Evolutionary conservation across 2,113 vertebrate genomes (phyloP).

Genomic region (Abramis brama): DNA sequence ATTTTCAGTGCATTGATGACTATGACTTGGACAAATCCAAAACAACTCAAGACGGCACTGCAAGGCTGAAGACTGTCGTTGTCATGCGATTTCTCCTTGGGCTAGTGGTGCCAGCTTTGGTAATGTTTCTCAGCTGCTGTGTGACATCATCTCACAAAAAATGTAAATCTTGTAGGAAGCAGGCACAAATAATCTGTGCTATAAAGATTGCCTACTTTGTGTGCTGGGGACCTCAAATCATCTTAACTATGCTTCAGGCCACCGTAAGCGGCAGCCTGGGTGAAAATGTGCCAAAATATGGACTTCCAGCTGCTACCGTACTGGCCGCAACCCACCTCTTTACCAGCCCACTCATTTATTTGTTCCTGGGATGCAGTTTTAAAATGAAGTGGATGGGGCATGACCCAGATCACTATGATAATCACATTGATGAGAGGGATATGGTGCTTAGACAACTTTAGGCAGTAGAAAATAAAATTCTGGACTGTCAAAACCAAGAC

Average conservation of each 20-base stretch:
- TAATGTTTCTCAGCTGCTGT: slow-evolving; percentile 18
- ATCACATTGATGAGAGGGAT: no score
- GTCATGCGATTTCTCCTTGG: slow-evolving; percentile 41
- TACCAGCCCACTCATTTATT: slow-evolving; percentile 39
- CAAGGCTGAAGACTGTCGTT: not conserved
- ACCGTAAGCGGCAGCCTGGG: not conserved
- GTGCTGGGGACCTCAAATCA: slow-evolving; percentile 48
- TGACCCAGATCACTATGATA: not conserved
- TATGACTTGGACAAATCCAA: not conserved
- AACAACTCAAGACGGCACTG: not conserved
- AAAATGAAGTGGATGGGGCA: slow-evolving; percentile 29
- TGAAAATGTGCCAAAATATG: not conserved
- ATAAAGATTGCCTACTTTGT: slow-evolving; percentile 44
- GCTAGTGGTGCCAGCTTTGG: slow-evolving; percentile 29
- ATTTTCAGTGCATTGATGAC: slow-evolving; percentile 39
- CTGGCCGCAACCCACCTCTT: slow-evolving; percentile 37
- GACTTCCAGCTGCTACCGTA: slow-evolving; percentile 25
- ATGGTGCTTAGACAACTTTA: no score
- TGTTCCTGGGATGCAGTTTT: slow-evolving; percentile 15
- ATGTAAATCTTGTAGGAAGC: not conserved
- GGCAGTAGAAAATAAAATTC: not conserved
- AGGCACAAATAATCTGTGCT: not conserved
- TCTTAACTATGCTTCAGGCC: slow-evolving; percentile 34
- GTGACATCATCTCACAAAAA: not conserved
- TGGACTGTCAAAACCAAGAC: not conserved